Conservation (phyloP, 2,888 invertebrate genomes). For the Iphiclides podalirius region DNA sequence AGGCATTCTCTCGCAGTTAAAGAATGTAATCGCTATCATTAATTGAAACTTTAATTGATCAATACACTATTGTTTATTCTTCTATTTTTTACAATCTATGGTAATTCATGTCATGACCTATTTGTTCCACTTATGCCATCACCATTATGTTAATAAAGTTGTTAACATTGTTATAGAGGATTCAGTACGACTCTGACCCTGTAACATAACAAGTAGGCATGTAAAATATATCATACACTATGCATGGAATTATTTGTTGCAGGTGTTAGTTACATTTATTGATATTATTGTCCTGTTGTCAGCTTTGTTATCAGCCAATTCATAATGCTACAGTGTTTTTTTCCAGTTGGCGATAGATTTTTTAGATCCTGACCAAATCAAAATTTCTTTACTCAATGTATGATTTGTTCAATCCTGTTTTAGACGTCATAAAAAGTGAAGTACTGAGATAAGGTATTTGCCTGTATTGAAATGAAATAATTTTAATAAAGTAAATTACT, state of each 20-base stretch:
- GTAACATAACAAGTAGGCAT: conserved; percentile 35
- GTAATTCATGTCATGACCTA: conserved; percentile 46
- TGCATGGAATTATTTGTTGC: conserved; percentile 10
- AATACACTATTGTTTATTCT: background rate
- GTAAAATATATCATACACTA: conserved; percentile 10
- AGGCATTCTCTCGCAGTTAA: too few species aligned
- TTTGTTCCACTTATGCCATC: conserved; percentile 63
- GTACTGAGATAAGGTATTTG: too few species aligned
- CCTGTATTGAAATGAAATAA: too few species aligned
- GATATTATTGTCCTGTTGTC: conserved; percentile 2
- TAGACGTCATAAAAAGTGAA: too few species aligned
- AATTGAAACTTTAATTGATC: too few species aligned
- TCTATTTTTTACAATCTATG: conserved; percentile 5
- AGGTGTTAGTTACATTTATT: conserved; percentile 7
- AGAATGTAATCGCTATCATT: too few species aligned
- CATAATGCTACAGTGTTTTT: background rate
- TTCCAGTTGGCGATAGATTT: too few species aligned
- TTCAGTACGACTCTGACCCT: conserved; percentile 55
- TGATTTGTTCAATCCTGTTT: too few species aligned
- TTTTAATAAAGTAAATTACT: too few species aligned
- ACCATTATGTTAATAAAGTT: conserved; percentile 70
- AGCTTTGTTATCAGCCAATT: background rate
- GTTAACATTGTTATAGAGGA: conserved; percentile 73
- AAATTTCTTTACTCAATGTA: too few species aligned
- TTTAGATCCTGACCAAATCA: too few species aligned